These are phyloP conservation scores for Hafferia zeledoni DNA, from an alignment of 2,797 vertebrate species.

Conservation along the genomic window DNA sequence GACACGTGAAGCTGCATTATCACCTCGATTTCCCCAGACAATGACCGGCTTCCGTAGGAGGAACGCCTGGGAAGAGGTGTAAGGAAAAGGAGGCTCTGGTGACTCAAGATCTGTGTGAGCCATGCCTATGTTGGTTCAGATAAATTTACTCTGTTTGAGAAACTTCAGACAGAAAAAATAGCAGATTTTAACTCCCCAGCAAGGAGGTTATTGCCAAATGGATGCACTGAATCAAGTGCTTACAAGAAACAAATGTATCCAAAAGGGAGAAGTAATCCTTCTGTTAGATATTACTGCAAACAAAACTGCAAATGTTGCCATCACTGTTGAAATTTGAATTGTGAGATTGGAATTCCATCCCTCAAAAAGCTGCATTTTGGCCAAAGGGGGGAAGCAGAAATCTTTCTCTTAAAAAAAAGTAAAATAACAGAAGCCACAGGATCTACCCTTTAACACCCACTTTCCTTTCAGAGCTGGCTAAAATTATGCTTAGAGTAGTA, in stretches of 20 bases:
- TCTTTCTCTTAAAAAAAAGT: background rate
- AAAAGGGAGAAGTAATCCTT: slow-evolving; percentile 21
- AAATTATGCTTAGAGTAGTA: background rate
- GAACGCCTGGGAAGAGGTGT: background rate
- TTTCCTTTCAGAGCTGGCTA: background rate
- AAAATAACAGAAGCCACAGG: background rate
- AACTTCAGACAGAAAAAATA: slow-evolving; percentile 4
- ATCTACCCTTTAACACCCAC: background rate
- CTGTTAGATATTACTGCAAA: slow-evolving; percentile 15
- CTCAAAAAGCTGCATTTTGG: background rate
- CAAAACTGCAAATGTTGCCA: slow-evolving; percentile 1
- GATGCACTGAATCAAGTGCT: background rate
- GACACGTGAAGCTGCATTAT: background rate
- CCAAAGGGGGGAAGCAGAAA: background rate
- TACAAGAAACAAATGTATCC: slow-evolving; percentile 22
- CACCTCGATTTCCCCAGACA: background rate
- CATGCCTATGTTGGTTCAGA: background rate
- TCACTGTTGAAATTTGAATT: background rate
- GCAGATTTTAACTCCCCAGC: background rate
- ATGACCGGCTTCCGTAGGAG: background rate
- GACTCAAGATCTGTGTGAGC: background rate
- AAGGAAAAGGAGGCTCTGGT: background rate
- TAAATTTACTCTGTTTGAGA: background rate
- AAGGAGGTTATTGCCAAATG: background rate
- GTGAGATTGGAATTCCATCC: background rate